Percentiles rank a stretch among this genome's conserved stretches.
Evolutionary conservation across 1,140 invertebrate species (phyloP).

Genomic region (Gryllus bimaculatus): DNA sequence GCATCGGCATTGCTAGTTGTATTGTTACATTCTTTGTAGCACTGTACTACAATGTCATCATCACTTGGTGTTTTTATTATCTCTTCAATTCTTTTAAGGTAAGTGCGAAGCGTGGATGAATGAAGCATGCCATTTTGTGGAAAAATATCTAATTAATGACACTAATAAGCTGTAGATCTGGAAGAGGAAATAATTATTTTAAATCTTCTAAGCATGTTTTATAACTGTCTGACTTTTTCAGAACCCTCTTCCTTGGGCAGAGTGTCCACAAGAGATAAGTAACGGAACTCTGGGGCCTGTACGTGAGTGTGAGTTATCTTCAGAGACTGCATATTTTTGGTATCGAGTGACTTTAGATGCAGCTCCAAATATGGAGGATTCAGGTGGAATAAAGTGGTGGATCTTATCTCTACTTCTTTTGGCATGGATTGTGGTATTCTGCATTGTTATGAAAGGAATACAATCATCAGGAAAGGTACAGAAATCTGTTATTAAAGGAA

Average conservation of each 20-base stretch:
- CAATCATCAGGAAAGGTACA: slow-evolving; percentile 91
- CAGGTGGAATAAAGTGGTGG: slow-evolving; percentile 84
- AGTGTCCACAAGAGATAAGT: slow-evolving; percentile 54
- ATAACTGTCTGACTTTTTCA: slow-evolving; percentile 29
- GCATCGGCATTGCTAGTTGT: slow-evolving; percentile 80
- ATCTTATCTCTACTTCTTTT: slow-evolving; percentile 84
- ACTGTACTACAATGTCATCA: slow-evolving; percentile 96
- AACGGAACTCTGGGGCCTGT: slow-evolving; percentile 59
- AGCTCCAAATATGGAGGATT: slow-evolving; percentile 69
- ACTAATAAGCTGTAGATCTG: neutral
- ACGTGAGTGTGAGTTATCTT: slow-evolving; percentile 68
- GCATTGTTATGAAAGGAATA: slow-evolving; percentile 96
- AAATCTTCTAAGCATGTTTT: neutral
- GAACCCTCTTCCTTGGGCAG: slow-evolving; percentile 72
- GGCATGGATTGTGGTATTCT: slow-evolving; percentile 91
- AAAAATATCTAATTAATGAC: no score
- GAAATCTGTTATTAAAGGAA: slow-evolving; percentile 17
- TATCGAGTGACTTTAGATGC: slow-evolving; percentile 77
- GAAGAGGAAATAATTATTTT: neutral
- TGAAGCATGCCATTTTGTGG: no score
- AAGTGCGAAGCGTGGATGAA: slow-evolving; percentile 28
- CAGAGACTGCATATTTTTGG: slow-evolving; percentile 84
- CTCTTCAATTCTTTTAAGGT: slow-evolving; percentile 82
- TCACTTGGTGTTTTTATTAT: slow-evolving; percentile 97
- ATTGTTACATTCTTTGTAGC: slow-evolving; percentile 87